Conservation (phyloP, 2,113 vertebrate species). For the Dinomys branickii region DNA sequence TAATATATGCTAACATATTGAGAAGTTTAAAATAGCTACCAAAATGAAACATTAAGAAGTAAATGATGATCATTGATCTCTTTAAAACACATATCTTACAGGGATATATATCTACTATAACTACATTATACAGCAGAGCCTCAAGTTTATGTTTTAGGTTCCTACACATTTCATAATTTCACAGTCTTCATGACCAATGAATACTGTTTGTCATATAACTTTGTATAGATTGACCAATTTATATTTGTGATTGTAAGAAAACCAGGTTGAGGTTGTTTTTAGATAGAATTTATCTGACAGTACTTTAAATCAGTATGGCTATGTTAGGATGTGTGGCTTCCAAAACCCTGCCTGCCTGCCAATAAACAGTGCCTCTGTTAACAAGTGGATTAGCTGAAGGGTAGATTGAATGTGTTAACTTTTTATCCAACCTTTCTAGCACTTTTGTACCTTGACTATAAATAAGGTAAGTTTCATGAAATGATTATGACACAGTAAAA, state of each 20-base stretch:
- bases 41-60: not conserved
- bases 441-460: not conserved
- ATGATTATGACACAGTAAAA: not conserved
- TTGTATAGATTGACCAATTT: not conserved
- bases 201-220: not conserved
- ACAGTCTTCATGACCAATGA: not conserved
- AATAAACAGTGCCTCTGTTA: not conserved
- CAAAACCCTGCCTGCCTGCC: not conserved
- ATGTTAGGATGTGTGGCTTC: not conserved
- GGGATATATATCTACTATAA: not conserved
- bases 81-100: not conserved
- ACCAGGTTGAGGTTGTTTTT: too few species aligned
- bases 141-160: not conserved
- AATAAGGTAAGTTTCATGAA: not conserved
- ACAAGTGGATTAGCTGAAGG: not conserved
- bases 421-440: not conserved
- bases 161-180: not conserved
- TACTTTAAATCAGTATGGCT: not conserved
- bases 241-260: not conserved
- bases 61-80: not conserved
- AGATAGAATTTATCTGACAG: not conserved
- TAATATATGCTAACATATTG: not conserved
- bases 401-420: not conserved
- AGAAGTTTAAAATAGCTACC: constrained; percentile 4
- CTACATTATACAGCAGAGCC: not conserved